These are phyloP conservation scores for Calameuta pallipes DNA, from an alignment of 2,888 invertebrate species.

Conservation along the genomic window DNA sequence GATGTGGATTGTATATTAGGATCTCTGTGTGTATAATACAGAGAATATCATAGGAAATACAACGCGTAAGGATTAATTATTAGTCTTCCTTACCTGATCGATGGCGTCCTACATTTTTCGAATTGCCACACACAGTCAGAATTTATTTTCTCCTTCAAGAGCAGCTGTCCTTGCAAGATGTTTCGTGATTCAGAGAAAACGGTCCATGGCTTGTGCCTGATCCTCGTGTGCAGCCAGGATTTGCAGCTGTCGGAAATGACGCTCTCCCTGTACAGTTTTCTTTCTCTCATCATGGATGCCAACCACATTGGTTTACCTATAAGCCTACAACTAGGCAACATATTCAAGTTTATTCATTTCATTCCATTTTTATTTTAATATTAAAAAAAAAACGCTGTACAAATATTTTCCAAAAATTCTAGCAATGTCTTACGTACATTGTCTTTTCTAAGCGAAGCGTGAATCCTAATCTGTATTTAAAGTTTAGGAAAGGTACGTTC, in stretches of 20 bases:
- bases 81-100: background rate
- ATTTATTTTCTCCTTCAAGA: background rate
- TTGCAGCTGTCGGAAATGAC: conserved; percentile 40
- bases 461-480: background rate
- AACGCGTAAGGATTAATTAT: background rate
- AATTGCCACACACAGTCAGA: background rate
- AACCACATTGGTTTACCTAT: background rate
- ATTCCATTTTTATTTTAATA: background rate
- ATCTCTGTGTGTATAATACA: background rate
- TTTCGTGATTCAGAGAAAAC: conserved; percentile 14
- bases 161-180: conserved; percentile 6
- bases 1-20: background rate
- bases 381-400: too few relatives aligned
- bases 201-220: background rate
- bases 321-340: background rate
- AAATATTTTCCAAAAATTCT: background rate
- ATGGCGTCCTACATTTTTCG: background rate
- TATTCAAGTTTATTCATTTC: background rate
- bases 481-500: background rate
- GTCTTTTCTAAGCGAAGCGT: background rate
- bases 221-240: conserved; percentile 22
- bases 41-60: background rate
- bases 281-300: background rate
- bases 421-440: background rate
- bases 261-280: conserved; percentile 14